Percentiles rank a stretch among this genome's conserved stretches.
Conservation (phyloP, 2,113 vertebrate species). For the Xerus inauris region DNA sequence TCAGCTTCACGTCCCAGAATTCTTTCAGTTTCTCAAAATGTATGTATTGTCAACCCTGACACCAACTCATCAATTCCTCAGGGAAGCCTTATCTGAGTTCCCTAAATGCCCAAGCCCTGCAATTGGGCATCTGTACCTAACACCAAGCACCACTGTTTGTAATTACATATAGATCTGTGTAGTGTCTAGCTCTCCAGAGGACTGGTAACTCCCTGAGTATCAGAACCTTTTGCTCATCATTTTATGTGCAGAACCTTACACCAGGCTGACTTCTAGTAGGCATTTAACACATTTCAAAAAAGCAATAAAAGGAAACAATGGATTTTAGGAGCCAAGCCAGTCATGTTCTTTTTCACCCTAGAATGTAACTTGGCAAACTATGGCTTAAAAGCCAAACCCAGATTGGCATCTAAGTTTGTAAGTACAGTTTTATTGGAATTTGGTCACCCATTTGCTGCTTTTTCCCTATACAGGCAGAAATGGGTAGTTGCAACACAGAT, state of each 20-base stretch:
- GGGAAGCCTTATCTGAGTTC: background rate
- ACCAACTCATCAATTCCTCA: background rate
- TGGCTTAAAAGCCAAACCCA: background rate
- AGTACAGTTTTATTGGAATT: background rate
- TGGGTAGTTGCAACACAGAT: background rate
- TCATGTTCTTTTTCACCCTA: background rate
- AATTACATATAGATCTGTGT: background rate
- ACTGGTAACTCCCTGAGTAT: background rate
- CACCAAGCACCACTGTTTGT: background rate
- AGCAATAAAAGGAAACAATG: background rate
- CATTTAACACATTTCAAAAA: constrained; percentile 9
- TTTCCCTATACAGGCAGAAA: background rate
- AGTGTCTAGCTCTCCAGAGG: background rate
- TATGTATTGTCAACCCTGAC: background rate
- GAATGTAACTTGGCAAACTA: background rate
- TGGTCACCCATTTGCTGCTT: background rate
- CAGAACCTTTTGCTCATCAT: background rate
- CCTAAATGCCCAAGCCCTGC: background rate
- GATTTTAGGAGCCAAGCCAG: constrained; percentile 7
- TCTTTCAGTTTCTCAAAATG: background rate
- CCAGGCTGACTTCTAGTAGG: background rate
- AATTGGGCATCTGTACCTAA: background rate
- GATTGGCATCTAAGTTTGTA: background rate
- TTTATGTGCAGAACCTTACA: background rate
- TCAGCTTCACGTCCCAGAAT: background rate